Evolutionary conservation across 2,113 vertebrate species (phyloP).

Genomic region (Zeus faber): DNA sequence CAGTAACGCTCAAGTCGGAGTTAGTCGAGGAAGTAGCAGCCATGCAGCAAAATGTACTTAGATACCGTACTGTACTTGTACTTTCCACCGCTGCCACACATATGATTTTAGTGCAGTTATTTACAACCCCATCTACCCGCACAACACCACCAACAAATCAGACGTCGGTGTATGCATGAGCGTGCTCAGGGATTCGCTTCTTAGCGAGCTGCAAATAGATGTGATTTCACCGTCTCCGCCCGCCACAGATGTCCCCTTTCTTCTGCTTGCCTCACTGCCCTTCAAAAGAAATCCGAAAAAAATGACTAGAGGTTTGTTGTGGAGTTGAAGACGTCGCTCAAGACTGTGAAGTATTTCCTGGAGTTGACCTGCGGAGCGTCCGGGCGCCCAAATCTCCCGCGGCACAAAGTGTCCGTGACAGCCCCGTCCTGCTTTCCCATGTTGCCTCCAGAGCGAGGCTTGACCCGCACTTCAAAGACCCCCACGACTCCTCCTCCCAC

Average conservation of each 20-base stretch:
- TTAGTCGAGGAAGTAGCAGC: too few relatives aligned
- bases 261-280: not conserved
- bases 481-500: constrained; percentile 44
- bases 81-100: too few relatives aligned
- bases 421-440: constrained; percentile 58
- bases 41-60: too few relatives aligned
- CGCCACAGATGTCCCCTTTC: constrained; percentile 34
- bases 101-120: too few relatives aligned
- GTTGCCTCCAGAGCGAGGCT: constrained; percentile 54
- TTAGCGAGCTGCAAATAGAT: constrained; percentile 36
- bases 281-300: constrained; percentile 25
- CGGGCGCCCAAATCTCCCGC: constrained; percentile 38
- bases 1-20: too few relatives aligned
- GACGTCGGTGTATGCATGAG: not conserved
- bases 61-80: too few relatives aligned
- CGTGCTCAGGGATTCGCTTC: constrained; percentile 32
- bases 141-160: not conserved
- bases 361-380: constrained; percentile 31
- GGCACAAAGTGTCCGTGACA: constrained; percentile 59
- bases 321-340: not conserved
- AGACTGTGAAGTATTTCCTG: constrained; percentile 41
- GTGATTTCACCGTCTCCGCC: constrained; percentile 29
- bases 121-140: too few relatives aligned
- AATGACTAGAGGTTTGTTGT: not conserved
- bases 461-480: constrained; percentile 66